Evolutionary conservation across 2,113 vertebrate genomes (phyloP), one percentile per base, ranked within the genome.

Genomic region (Tragelaphus strepsiceros): DNA sequence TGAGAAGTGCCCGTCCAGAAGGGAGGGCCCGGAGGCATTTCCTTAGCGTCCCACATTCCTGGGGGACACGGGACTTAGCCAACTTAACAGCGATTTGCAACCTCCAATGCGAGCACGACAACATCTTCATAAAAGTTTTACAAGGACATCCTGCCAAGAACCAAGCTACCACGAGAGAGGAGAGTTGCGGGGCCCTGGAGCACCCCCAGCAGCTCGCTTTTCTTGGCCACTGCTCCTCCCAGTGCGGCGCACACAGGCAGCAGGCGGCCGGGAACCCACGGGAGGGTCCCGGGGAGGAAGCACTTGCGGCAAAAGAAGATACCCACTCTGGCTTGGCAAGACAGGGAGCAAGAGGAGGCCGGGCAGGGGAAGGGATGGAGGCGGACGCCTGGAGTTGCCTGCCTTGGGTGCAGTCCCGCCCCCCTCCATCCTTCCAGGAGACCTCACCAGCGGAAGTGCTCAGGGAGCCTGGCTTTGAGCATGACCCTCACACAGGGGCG

Each of bases 121-220:
- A 92, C 94, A 97, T 94, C 0, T 5, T 94, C 98, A 98, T 97
- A 95, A 98, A 98, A 96, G 93, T 98, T 98, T 96, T 98, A 98
- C 96, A 97, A 97, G 94, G 94, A 95, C 91, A 97, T 97, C 87
- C 94, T 98, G 96, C 94, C 97, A 98, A 94, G 97, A 98, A 78
- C 54, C 94, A 62, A 97, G 96, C 83, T 78, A 96, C 96, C 96
- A 96, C 51, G 90, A 95, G 3, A 97, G 96, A 26, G 90, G 94
- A 97, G 93, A 90, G 28, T 91, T 96, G 95, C 2, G 86, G 96
- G 97, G 97, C 94, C 92, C 97, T 43, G 80, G 80, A 96, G 90
- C 87, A 61, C 92, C 98, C 98, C 96, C 96, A 95, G 98, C 91
- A 94, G 97, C 2, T 62, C 0, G 53, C 98, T 98, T 97, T 98